Conservation (phyloP, 2,797 vertebrate genomes). For the Alauda arvensis region DNA sequence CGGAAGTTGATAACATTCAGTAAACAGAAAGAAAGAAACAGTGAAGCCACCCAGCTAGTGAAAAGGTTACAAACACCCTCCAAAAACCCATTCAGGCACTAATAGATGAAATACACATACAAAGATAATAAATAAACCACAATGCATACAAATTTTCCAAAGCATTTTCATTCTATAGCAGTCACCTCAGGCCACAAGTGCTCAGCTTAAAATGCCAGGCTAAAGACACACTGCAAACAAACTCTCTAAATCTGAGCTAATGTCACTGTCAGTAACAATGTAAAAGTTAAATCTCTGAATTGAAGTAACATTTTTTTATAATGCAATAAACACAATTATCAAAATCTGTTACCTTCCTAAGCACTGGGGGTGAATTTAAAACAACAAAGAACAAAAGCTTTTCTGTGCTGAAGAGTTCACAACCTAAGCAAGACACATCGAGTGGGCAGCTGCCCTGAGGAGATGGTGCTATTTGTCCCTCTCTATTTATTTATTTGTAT, state of each 20-base stretch:
- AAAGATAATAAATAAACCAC: neutral
- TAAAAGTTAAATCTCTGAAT: neutral
- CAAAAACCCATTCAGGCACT: neutral
- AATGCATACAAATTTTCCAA: neutral
- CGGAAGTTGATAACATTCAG: neutral
- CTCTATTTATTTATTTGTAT: constrained; percentile 38
- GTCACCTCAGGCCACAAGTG: neutral
- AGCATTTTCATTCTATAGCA: neutral
- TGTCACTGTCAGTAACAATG: neutral
- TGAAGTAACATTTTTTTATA: neutral
- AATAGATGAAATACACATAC: neutral
- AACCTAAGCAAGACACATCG: neutral
- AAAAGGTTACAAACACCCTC: neutral
- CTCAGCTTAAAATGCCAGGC: neutral
- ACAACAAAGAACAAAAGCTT: neutral
- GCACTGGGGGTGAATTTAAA: neutral
- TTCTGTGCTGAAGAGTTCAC: neutral
- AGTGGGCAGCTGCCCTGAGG: neutral
- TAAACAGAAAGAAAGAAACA: neutral
- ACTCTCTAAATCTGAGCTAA: neutral
- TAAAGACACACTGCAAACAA: neutral
- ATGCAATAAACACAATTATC: neutral
- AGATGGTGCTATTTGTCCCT: neutral
- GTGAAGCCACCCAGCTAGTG: neutral
- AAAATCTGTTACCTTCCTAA: neutral